Percentiles rank a stretch among this genome's conserved stretches.
Conservation (phyloP, 1,140 invertebrate genomes). For the Hirudo medicinalis region DNA sequence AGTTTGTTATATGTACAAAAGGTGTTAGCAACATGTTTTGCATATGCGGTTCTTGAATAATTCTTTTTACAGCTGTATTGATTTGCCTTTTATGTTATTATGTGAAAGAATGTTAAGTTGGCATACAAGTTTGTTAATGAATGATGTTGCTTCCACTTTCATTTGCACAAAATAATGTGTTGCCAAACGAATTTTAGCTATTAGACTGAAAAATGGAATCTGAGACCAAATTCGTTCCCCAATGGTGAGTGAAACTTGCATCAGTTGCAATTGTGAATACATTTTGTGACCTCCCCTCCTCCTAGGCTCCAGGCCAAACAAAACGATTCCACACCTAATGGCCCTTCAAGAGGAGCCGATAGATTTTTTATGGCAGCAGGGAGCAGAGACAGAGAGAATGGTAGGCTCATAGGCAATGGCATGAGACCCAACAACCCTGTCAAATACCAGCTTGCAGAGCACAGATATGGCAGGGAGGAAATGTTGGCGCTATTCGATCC, state of each 20-base stretch:
- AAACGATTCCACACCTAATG: too few relatives aligned
- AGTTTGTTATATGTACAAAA: not conserved
- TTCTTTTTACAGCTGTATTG: not conserved
- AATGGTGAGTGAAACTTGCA: not conserved
- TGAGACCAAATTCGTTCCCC: constrained; percentile 7
- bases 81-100: not conserved
- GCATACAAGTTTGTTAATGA: too few relatives aligned
- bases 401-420: too few relatives aligned
- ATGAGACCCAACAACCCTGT: not conserved
- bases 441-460: constrained; percentile 4
- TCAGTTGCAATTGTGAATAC: too few relatives aligned
- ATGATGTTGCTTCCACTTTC: too few relatives aligned
- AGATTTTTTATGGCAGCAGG: too few relatives aligned
- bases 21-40: not conserved
- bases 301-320: too few relatives aligned
- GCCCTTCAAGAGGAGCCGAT: too few relatives aligned
- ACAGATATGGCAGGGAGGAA: constrained; percentile 9
- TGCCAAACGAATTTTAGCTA: too few relatives aligned
- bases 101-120: not conserved
- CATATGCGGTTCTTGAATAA: not conserved
- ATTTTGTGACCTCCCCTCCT: too few relatives aligned
- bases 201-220: not conserved
- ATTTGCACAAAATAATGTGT: too few relatives aligned
- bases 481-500: constrained; percentile 3
- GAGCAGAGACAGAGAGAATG: too few relatives aligned